Percentiles rank a stretch among this genome's conserved stretches.
phyloP scores from a whole-genome alignment of 2,888 invertebrate species.

The Dicyrtomina minuta region DNA sequence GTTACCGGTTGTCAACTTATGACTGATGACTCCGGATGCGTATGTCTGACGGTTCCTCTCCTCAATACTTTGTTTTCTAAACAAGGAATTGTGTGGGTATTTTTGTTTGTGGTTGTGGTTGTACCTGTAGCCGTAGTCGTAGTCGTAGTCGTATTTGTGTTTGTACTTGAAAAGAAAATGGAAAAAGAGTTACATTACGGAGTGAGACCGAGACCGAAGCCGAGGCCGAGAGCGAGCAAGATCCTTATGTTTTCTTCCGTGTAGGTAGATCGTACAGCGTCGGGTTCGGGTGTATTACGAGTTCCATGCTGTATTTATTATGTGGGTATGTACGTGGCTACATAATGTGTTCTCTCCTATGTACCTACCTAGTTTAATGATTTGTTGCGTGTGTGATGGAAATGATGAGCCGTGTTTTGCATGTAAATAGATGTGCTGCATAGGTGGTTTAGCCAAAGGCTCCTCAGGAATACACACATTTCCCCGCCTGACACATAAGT shows the following conservation, averaged over 20 bases:
- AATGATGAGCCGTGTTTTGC: slow-evolving; percentile 30
- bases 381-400: slow-evolving; percentile 24
- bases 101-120: no score
- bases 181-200: neutral
- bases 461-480: slow-evolving; percentile 13
- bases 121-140: no score
- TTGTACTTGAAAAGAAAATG: no score
- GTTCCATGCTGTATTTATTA: neutral
- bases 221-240: no score
- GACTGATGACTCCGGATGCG: slow-evolving; percentile 35
- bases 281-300: no score
- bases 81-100: neutral
- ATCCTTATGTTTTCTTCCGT: no score
- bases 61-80: slow-evolving; percentile 22
- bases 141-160: no score
- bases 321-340: neutral
- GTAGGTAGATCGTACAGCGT: no score
- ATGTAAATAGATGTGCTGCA: slow-evolving; percentile 31
- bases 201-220: no score
- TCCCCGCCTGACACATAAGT: neutral
- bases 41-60: slow-evolving; percentile 17
- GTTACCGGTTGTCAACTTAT: slow-evolving; percentile 22
- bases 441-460: slow-evolving; percentile 38
- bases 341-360: no score
- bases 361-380: no score